Evolutionary conservation across 2,888 invertebrate species (phyloP), one percentile per base, ranked within the genome.

Genomic region (Torymus aiolomorphi): DNA sequence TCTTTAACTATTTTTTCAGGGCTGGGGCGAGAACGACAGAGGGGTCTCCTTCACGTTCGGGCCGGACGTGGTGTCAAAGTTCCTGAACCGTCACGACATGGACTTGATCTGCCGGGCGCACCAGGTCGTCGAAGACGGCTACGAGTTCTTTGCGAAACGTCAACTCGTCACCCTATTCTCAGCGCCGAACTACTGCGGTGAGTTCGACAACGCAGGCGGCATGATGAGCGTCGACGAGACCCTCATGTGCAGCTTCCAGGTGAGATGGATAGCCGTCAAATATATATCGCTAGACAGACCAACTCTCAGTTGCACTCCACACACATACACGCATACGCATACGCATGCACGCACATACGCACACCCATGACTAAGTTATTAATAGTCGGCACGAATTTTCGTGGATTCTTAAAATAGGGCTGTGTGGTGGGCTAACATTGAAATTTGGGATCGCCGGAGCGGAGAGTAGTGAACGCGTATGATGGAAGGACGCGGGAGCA

Each of bases 171-270:
- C 99, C 1, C 92, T 99, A 76, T 99, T 99, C 92, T 99, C 98
- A n/a, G 98, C 98, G 63, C 98, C 98, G 49, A 98, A 98, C 91
- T 97, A 97, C 90, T 98, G 97, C 90, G 97, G 98, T n/a, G 97
- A 98, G 91, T 98, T 98, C 88, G 98, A 98, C 91, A 99, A 99
- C 90, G 98, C 99, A 72, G 99, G 99, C 76, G 99, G 98, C 82
- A 99, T 99, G 98, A 99, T 99, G 99, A 97, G 97, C 82, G 99
- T 99, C 52, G 99, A 99, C 91, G 98, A 99, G 91, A 97, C 98
- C 82, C 94, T 99, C 73, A 98, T 99, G 98, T 99, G 99, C 93
- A 98, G 98, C 86, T 99, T 99, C 93, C 99, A 99, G 96, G 98
- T 98, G 89, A 86, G 57, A 16, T 78, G n/a, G 18, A 24, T 52